phyloP scores from a whole-genome alignment of 1,140 invertebrate genomes.

The Caenorhabditis remanei region DNA sequence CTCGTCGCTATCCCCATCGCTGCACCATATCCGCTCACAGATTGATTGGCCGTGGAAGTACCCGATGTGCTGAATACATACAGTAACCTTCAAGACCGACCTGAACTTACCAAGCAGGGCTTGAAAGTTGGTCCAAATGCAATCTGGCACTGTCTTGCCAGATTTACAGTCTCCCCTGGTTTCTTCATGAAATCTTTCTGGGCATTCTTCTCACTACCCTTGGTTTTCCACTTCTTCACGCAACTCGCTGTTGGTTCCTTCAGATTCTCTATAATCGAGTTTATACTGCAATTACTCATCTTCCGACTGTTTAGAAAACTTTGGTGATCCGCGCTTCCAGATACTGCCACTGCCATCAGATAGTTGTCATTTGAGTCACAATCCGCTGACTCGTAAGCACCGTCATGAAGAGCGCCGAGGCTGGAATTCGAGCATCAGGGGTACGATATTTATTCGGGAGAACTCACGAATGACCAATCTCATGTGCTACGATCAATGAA shows the following conservation, averaged over 20 bases:
- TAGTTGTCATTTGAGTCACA: slow-evolving; percentile 69
- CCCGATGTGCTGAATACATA: slow-evolving; percentile 39
- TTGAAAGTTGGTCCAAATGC: slow-evolving; percentile 69
- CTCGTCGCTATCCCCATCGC: slow-evolving; percentile 62
- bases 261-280: slow-evolving; percentile 70
- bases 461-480: slow-evolving; percentile 71
- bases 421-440: slow-evolving; percentile 37
- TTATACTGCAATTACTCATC: slow-evolving; percentile 70
- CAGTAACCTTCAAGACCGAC: slow-evolving; percentile 26
- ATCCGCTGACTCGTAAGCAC: slow-evolving; percentile 56
- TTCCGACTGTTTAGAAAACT: slow-evolving; percentile 69
- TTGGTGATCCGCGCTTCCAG: slow-evolving; percentile 66
- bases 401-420: slow-evolving; percentile 72
- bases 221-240: slow-evolving; percentile 57
- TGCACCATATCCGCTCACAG: slow-evolving; percentile 74
- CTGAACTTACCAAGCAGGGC: slow-evolving; percentile 69
- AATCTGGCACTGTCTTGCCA: slow-evolving; percentile 68
- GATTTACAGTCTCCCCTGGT: slow-evolving; percentile 35
- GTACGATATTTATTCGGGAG: neutral
- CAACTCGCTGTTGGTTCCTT: slow-evolving; percentile 68
- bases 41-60: slow-evolving; percentile 66
- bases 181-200: slow-evolving; percentile 54
- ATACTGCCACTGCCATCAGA: slow-evolving; percentile 71
- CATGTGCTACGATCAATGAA: slow-evolving; percentile 74
- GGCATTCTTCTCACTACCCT: slow-evolving; percentile 33